These are phyloP conservation scores for Sebastes baramenuke DNA, from an alignment of 2,797 vertebrate genomes.

Conservation along the genomic window DNA sequence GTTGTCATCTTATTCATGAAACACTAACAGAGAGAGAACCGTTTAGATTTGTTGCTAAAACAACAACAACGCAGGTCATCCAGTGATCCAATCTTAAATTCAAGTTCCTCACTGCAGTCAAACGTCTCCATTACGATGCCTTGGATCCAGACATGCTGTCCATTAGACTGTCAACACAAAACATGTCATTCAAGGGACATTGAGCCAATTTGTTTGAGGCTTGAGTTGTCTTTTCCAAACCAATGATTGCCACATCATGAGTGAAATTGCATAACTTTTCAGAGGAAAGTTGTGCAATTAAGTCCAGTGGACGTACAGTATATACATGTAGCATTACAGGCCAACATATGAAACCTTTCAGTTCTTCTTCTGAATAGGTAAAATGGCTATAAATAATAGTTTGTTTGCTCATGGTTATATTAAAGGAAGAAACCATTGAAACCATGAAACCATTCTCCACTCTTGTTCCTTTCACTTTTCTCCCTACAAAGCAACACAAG, in stretches of 20 bases:
- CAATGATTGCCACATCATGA: background rate
- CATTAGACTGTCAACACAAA: background rate
- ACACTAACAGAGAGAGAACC: no score
- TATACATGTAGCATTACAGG: background rate
- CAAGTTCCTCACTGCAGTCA: no score
- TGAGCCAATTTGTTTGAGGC: background rate
- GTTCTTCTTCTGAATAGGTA: background rate
- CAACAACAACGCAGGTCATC: no score
- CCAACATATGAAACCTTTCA: background rate
- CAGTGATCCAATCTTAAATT: no score
- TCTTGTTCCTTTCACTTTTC: conserved; percentile 1
- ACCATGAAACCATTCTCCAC: background rate
- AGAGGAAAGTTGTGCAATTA: background rate
- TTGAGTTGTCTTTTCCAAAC: background rate
- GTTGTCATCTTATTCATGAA: no score
- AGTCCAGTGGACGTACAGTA: background rate
- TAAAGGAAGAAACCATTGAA: background rate
- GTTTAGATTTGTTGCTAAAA: no score
- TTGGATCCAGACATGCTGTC: background rate
- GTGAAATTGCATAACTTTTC: background rate
- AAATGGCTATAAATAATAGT: background rate
- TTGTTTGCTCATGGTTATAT: background rate
- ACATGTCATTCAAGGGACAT: background rate
- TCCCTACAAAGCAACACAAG: background rate
- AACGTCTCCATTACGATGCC: no score